Evolutionary conservation across 2,888 invertebrate species (phyloP).

Genomic region (Himalopsyche japonica): DNA sequence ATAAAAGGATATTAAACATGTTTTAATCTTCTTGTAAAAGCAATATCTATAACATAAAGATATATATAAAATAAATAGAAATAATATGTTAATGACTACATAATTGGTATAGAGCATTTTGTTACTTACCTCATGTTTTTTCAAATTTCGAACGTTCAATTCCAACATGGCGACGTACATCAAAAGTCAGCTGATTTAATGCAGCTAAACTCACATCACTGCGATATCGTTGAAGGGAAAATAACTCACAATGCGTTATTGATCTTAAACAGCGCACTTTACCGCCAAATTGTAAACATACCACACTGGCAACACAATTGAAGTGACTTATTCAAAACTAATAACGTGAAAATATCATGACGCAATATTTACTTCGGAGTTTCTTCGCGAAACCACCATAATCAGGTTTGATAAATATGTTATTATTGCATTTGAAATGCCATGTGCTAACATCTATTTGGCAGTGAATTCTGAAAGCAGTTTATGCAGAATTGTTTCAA

Average conservation of each 20-base stretch:
- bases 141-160: constrained; percentile 24
- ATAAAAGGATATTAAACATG: too few species aligned
- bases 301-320: background rate
- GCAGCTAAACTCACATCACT: background rate
- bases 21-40: too few species aligned
- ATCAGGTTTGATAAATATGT: too few species aligned
- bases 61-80: too few species aligned
- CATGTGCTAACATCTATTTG: too few species aligned
- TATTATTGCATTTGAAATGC: too few species aligned
- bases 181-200: background rate
- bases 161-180: constrained; percentile 20
- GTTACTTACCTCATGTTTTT: constrained; percentile 24
- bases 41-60: too few species aligned
- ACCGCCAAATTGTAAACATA: background rate
- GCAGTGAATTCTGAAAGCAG: too few species aligned
- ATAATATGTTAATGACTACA: background rate
- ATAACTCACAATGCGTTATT: background rate
- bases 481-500: too few species aligned
- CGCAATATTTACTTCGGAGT: too few species aligned
- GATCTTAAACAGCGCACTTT: background rate
- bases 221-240: background rate
- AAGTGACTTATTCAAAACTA: background rate
- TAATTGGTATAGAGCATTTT: background rate
- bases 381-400: too few species aligned
- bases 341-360: too few species aligned